Evolutionary conservation across 2,888 invertebrate genomes (phyloP), one percentile per base, ranked within the genome.

Genomic region (Pandemis corylana): DNA sequence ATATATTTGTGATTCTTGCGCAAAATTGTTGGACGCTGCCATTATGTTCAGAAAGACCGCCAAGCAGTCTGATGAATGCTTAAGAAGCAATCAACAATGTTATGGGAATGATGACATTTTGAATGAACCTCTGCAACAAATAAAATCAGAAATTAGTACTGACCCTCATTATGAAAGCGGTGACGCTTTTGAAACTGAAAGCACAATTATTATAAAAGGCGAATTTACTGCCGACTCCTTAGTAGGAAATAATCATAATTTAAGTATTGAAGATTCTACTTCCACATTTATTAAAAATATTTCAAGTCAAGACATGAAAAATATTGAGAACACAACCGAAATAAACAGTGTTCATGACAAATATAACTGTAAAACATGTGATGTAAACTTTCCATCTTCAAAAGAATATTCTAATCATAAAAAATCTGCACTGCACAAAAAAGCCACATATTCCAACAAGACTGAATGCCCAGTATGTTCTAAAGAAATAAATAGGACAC

Each of bases 11-110:
- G 69, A 68, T 13, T 44, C 68, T 20, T 78, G 78, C 68, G 56
- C 71, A 56, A 76, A 74, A 15, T 63, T 77, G 20, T 62, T 78
- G 3, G 59, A 78, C 56, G 74, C 71, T 5, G 78, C 78, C 5
- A 64, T 77, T n/a, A 59, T 77, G 9, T 78, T 78, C 65, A 63
- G 77, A 61, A 76, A 62, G 20, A 76, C 74, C 9, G 78, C 78
- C 1, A 74, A 76, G 62, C 68, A 78, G 42, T 75, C 77, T 2
- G 69, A 74, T 62, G 13, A 61, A 64, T 51, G 68, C 20, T n/a
- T 74, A 5, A 74, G 49, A 61, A 61, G 42, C 28, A 59, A 42
- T 12, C 28, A 65, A 12, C 9, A n/a, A 20, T 49, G 12, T 53
- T 15, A 15, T 42, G 42, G 65, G 2, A 20, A 69, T 61, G 6